Conservation (phyloP, 2,888 invertebrate genomes). For the Sarcophaga rosellei region DNA sequence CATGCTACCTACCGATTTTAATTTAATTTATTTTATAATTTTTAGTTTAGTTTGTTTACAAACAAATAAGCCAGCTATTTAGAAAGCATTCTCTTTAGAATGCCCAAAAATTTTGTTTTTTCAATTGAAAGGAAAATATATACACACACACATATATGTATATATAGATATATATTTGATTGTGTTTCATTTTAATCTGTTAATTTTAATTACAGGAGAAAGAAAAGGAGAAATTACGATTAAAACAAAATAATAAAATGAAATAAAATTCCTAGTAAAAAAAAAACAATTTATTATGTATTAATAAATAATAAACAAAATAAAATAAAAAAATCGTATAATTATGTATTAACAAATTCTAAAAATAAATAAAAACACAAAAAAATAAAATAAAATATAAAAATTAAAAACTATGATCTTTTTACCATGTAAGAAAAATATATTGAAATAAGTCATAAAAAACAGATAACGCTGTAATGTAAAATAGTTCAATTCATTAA, state of each 20-base stretch:
- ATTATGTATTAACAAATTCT: conserved; percentile 62
- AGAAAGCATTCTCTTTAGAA: not conserved
- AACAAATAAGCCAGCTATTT: not conserved
- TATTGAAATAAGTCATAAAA: conserved; percentile 20
- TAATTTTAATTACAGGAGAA: conserved; percentile 79
- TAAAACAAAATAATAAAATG: conserved; percentile 72
- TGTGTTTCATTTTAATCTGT: conserved; percentile 38
- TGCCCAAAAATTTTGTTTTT: not conserved
- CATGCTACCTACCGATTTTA: too few relatives aligned
- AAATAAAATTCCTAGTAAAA: conserved; percentile 66
- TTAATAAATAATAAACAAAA: conserved; percentile 55
- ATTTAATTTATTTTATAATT: too few relatives aligned
- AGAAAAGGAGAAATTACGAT: conserved; percentile 81
- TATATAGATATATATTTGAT: conserved; percentile 2
- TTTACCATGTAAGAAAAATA: conserved; percentile 65
- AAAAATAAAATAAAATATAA: conserved; percentile 25
- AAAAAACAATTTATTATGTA: not conserved
- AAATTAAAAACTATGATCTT: conserved; percentile 59
- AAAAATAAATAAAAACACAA: conserved; percentile 27
- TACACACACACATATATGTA: not conserved
- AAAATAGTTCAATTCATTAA: conserved; percentile 61
- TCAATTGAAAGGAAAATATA: not conserved
- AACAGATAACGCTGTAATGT: conserved; percentile 50
- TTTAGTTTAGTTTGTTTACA: too few relatives aligned
- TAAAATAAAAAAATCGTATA: conserved; percentile 53